Evolutionary conservation across 2,888 invertebrate genomes (phyloP).

Genomic region (Microchrysa polita): DNA sequence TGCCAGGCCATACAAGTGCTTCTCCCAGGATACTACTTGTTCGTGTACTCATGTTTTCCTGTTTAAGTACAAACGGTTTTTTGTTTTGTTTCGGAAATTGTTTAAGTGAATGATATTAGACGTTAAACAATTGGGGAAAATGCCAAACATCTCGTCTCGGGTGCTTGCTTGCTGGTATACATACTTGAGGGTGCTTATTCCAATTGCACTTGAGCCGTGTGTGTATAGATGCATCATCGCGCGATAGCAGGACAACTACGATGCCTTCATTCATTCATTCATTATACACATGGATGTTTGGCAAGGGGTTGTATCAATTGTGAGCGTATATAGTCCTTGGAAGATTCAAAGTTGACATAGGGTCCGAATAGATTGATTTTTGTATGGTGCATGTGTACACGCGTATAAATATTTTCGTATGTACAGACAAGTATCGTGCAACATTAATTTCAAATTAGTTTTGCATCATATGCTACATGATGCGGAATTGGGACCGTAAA

Average conservation of each 20-base stretch:
- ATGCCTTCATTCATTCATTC: background rate
- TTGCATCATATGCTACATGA: conserved; percentile 66
- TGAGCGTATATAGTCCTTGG: background rate
- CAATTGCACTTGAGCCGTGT: conserved; percentile 23
- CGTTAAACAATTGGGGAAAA: conserved; percentile 50
- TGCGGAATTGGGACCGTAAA: conserved; percentile 59
- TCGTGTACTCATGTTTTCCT: conserved; percentile 22
- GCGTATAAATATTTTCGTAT: conserved; percentile 27
- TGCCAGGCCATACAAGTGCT: conserved; percentile 3
- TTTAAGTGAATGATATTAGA: conserved; percentile 52
- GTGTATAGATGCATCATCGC: conserved; percentile 18
- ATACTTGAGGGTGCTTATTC: conserved; percentile 47
- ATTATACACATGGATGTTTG: background rate
- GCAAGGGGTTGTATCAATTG: conserved; percentile 25
- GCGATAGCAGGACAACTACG: no score
- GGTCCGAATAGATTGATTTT: conserved; percentile 15
- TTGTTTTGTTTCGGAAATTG: conserved; percentile 51
- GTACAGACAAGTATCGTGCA: conserved; percentile 51
- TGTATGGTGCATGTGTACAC: conserved; percentile 26
- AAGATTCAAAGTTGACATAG: background rate
- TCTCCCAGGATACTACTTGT: background rate
- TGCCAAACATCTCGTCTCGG: conserved; percentile 19
- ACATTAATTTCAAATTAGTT: conserved; percentile 66
- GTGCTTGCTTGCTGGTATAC: no score
- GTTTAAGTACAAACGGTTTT: conserved; percentile 49